Conservation (phyloP, 2,888 invertebrate species). For the Linnaemya tessellans region DNA sequence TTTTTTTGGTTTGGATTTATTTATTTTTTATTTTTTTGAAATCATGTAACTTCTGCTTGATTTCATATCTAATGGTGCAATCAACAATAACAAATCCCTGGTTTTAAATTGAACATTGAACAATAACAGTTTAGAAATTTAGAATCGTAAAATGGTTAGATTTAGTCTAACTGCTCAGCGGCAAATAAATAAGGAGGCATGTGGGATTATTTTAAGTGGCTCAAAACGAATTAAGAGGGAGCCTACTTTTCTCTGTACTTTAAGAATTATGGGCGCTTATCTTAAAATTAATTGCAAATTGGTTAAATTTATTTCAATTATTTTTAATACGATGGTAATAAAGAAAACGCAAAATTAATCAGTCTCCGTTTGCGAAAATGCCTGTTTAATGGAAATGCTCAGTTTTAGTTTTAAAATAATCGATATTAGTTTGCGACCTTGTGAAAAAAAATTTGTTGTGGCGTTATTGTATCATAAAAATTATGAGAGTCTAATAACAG, state of each 20-base stretch:
- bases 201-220: neutral
- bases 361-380: no score
- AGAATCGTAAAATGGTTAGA: neutral
- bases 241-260: neutral
- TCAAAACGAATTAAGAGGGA: neutral
- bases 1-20: neutral
- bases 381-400: no score
- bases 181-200: neutral
- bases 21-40: constrained; percentile 18
- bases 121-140: constrained; percentile 13
- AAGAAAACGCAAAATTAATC: no score
- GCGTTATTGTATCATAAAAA: no score
- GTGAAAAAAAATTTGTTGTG: no score
- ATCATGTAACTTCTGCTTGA: constrained; percentile 71
- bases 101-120: constrained; percentile 53
- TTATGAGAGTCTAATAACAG: no score
- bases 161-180: neutral
- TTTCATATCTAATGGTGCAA: constrained; percentile 73
- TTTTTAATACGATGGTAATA: no score
- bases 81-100: constrained; percentile 66
- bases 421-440: no score
- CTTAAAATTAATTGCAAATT: no score
- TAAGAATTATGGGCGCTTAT: neutral
- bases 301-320: no score
- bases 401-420: no score